Base-by-base conservation (phyloP, 2,888 invertebrate species). In the Parasteatoda lunata region DNA sequence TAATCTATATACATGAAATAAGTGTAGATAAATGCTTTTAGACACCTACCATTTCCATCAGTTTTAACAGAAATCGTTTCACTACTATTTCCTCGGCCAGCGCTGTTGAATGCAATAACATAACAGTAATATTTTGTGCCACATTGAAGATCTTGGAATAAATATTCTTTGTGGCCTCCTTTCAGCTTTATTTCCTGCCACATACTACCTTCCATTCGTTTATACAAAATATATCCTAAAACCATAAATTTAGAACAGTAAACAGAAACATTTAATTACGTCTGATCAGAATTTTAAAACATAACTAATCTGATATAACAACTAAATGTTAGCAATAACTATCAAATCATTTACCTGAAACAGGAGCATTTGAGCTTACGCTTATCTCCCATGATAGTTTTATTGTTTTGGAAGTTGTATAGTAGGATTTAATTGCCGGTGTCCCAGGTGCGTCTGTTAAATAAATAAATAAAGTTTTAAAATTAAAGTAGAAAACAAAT, bases 51-150 rank as follows among this genome's bases (percentile, higher is more conserved):
- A 76, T 91, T 91, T 52, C 92, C 92, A 83, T 92, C 91, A 4
- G 92, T 92, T 80, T 90, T 90, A 4, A 91, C 91, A 6, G 90
- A 89, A 8, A 92, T 89, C 5, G 90, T 90, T 45, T 91, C 89
- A 90, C 96, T 96, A 13, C 95, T 94, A 84, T 94, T 93, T 47
- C 97, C 96, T 78, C 94, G 93, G 0, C 97, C 97, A 0, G 96
- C 95, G 77, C 94, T 93, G 92, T 96, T 97, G 91, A 94, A 94
- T 0, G 97, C 96, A 30, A 94, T 94, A 89, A 97, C 93, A 90
- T 95, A 94, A 90, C 97, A 94, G 89, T 94, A 93, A 92, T 97
- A 97, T 79, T 94, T 92, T 48, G 96, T 95, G 59, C 97, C 97
- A 92, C 97, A 97, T 90, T 94, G 94, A 68, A 97, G 93, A 65